Conservation (phyloP, 2,113 vertebrate species). For the Vulpes vulpes region DNA sequence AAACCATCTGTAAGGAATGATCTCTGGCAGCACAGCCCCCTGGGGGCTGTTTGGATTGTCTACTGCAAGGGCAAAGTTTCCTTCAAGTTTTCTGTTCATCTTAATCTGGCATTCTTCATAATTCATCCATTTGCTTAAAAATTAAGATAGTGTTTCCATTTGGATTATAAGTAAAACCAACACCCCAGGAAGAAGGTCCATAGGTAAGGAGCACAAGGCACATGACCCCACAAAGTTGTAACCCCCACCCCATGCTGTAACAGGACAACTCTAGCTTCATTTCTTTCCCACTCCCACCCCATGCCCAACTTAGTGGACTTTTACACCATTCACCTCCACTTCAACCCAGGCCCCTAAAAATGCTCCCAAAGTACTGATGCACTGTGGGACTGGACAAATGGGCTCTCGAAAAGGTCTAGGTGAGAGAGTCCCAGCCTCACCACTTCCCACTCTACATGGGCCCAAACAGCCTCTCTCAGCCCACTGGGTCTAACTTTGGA, state of each 20-base stretch:
- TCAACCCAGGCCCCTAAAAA: not conserved
- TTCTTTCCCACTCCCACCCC: not conserved
- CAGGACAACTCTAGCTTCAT: not conserved
- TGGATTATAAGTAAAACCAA: slow-evolving; percentile 3
- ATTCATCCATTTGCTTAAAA: not conserved
- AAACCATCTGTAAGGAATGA: no score
- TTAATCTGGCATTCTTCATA: not conserved
- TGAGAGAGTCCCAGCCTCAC: not conserved
- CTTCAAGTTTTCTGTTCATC: not conserved
- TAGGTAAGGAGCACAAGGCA: not conserved
- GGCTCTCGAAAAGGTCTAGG: not conserved
- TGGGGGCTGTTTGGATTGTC: not conserved
- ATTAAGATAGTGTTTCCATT: not conserved
- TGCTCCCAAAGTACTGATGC: not conserved
- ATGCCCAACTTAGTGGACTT: not conserved
- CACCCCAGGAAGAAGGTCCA: not conserved
- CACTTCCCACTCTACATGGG: not conserved
- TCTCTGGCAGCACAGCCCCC: not conserved
- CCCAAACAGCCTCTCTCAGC: not conserved
- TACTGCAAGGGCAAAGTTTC: not conserved
- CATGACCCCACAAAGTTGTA: not conserved
- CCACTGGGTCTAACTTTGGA: not conserved
- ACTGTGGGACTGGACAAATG: not conserved
- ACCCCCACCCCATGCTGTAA: fast-evolving
- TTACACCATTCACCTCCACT: not conserved